phyloP scores from a whole-genome alignment of 1,140 invertebrate species.

The Scylla paramamosain region DNA sequence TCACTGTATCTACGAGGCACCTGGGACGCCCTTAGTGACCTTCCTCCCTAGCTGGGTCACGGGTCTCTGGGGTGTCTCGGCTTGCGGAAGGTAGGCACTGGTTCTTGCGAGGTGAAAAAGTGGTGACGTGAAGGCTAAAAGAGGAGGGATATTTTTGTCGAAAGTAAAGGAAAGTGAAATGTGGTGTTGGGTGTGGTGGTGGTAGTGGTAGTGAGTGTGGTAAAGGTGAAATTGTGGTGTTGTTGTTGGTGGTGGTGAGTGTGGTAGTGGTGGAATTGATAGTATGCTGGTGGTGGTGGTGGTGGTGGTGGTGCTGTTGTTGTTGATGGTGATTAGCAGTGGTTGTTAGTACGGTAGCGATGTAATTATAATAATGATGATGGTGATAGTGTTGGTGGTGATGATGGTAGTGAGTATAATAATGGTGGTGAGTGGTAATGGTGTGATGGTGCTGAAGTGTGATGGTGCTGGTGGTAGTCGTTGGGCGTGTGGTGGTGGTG shows the following conservation, averaged over 20 bases:
- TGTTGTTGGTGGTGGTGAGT: not conserved
- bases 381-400: not conserved
- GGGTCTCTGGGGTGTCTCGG: not conserved
- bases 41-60: not conserved
- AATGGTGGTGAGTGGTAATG: no score
- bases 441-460: no score
- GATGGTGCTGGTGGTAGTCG: no score
- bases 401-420: no score
- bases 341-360: no score
- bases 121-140: not conserved
- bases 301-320: not conserved
- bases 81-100: not conserved
- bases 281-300: not conserved
- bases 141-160: not conserved
- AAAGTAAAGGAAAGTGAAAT: not conserved
- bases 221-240: not conserved
- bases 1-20: not conserved
- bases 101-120: not conserved
- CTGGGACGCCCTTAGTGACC: not conserved
- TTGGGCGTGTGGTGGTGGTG: no score
- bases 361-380: not conserved
- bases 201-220: not conserved
- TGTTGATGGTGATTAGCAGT: no score
- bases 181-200: not conserved
- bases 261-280: not conserved